These are phyloP conservation scores for Caenorhabditis japonica DNA, from an alignment of 2,888 invertebrate genomes.

Conservation along the genomic window DNA sequence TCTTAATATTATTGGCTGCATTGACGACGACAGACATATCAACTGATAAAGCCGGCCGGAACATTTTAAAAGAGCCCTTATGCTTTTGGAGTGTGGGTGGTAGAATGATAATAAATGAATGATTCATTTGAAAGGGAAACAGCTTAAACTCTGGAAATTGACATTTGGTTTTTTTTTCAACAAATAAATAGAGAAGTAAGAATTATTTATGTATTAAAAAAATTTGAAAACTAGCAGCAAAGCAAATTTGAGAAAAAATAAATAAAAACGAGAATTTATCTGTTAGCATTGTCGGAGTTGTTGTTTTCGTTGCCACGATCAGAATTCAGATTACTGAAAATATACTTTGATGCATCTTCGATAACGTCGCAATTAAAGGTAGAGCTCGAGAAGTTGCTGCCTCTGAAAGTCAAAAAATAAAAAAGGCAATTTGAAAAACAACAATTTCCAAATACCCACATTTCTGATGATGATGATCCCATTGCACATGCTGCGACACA, in stretches of 20 bases:
- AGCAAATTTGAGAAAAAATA: not conserved
- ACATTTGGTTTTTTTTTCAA: slow-evolving; percentile 2
- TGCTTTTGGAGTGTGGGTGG: slow-evolving; percentile 26
- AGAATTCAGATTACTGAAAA: slow-evolving; percentile 1
- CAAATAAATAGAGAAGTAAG: not conserved
- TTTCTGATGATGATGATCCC: slow-evolving; percentile 21
- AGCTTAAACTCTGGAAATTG: slow-evolving; percentile 10
- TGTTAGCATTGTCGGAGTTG: not conserved
- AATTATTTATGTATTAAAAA: slow-evolving; percentile 9
- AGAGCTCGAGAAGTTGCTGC: not conserved
- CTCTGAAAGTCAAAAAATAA: slow-evolving; percentile 15
- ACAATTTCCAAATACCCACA: not conserved
- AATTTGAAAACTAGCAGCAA: not conserved
- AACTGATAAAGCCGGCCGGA: slow-evolving; percentile 36
- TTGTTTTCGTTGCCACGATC: not conserved
- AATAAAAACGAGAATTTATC: not conserved
- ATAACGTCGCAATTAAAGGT: slow-evolving; percentile 26
- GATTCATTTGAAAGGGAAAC: slow-evolving; percentile 23
- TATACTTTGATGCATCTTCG: slow-evolving; percentile 35
- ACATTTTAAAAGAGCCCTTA: slow-evolving; percentile 25
- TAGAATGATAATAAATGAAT: slow-evolving; percentile 34
- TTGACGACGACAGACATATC: slow-evolving; percentile 25
- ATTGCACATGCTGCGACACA: slow-evolving; percentile 31
- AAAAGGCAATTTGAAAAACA: not conserved
- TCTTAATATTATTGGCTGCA: slow-evolving; percentile 8